Percentiles rank a stretch among this genome's conserved stretches.
Conservation (phyloP, 2,797 vertebrate genomes). For the Dipus sagitta region DNA sequence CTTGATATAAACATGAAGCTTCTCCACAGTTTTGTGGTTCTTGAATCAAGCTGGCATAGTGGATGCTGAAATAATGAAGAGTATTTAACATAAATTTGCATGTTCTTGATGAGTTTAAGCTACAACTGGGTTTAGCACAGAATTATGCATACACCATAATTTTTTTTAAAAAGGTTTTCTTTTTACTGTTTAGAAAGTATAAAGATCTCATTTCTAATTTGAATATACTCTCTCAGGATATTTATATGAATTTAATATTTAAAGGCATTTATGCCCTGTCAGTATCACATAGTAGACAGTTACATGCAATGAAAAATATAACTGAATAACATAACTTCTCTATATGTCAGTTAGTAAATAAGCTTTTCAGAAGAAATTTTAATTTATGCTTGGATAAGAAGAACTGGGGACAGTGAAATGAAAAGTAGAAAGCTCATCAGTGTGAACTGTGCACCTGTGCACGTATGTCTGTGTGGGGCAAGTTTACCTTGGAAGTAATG, state of each 20-base stretch:
- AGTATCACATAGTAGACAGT: constrained; percentile 19
- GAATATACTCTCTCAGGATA: constrained; percentile 37
- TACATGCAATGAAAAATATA: background rate
- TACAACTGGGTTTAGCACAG: constrained; percentile 51
- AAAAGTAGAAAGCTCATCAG: constrained; percentile 31
- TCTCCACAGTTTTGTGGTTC: constrained; percentile 65
- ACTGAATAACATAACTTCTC: background rate
- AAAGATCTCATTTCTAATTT: constrained; percentile 56
- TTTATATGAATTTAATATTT: constrained; percentile 61
- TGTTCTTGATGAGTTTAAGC: constrained; percentile 74
- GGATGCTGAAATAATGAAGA: constrained; percentile 69
- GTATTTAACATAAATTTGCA: constrained; percentile 74
- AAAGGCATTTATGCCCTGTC: constrained; percentile 46
- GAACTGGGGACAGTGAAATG: background rate
- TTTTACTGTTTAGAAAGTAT: constrained; percentile 65
- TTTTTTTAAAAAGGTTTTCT: constrained; percentile 16
- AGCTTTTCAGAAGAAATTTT: constrained; percentile 43
- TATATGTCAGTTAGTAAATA: background rate
- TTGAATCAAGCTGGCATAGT: constrained; percentile 50
- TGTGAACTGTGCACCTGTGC: background rate
- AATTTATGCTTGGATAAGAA: constrained; percentile 18
- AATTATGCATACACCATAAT: constrained; percentile 36
- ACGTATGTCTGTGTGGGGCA: background rate
- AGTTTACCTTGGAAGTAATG: background rate
- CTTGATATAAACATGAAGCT: constrained; percentile 35